Conservation (phyloP, 1,140 invertebrate genomes). For the Triops cancriformis region DNA sequence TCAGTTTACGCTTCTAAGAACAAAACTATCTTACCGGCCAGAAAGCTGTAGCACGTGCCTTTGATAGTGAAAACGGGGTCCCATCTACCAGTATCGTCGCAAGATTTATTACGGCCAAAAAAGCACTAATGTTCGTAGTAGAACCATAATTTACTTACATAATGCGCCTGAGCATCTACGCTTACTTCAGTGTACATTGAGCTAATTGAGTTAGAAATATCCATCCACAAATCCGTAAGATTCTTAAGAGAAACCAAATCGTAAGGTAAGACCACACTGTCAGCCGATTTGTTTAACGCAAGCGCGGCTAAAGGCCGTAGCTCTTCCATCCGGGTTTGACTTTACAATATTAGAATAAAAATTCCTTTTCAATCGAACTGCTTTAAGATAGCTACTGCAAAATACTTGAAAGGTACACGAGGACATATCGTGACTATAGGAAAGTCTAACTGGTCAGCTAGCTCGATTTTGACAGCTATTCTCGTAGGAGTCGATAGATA, state of each 20-base stretch:
- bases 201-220: background rate
- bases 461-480: constrained; percentile 9
- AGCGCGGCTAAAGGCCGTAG: constrained; percentile 6
- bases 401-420: constrained; percentile 18
- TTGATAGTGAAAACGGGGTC: background rate
- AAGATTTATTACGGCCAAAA: constrained; percentile 21
- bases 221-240: constrained; percentile 10
- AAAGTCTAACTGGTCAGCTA: background rate
- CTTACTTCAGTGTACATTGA: background rate
- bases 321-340: constrained; percentile 16
- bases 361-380: background rate
- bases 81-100: constrained; percentile 20
- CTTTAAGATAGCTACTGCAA: background rate
- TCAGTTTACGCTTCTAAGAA: too few relatives aligned
- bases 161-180: background rate
- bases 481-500: constrained; percentile 7
- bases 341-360: background rate
- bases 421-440: constrained; percentile 12
- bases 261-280: background rate
- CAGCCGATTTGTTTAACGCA: background rate
- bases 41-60: constrained; percentile 20
- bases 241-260: constrained; percentile 15
- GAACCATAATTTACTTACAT: background rate
- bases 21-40: background rate
- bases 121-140: constrained; percentile 2